Evolutionary conservation across 1,140 invertebrate genomes (phyloP).

Genomic region (Cardiocondyla obscurior): DNA sequence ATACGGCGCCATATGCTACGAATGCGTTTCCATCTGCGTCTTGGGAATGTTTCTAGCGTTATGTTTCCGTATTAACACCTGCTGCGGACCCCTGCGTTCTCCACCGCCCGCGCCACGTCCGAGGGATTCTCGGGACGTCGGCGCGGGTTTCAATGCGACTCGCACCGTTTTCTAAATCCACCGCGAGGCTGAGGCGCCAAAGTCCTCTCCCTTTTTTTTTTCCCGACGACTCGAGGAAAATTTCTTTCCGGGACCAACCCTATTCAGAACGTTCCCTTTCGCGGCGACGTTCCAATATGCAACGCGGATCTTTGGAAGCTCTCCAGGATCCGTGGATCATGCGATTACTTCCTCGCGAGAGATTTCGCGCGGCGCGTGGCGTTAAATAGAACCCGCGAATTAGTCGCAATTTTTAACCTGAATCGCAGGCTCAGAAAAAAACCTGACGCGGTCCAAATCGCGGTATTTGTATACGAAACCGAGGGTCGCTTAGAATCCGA

Average conservation of each 20-base stretch:
- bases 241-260: conserved; percentile 39
- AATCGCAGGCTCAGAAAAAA: too few species aligned
- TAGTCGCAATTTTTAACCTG: too few species aligned
- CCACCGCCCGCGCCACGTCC: conserved; percentile 27
- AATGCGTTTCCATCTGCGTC: conserved; percentile 65
- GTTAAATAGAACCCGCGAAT: too few species aligned
- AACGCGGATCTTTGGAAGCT: conserved; percentile 21
- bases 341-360: conserved; percentile 2
- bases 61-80: conserved; percentile 76
- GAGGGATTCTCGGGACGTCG: conserved; percentile 21
- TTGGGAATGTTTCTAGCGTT: conserved; percentile 66
- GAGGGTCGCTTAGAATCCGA: neutral
- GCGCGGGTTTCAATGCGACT: conserved; percentile 28
- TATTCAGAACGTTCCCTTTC: conserved; percentile 24
- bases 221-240: conserved; percentile 15
- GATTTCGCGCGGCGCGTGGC: conserved; percentile 19
- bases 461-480: neutral
- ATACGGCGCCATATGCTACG: conserved; percentile 71
- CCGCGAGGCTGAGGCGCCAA: neutral
- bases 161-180: conserved; percentile 47
- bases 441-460: neutral
- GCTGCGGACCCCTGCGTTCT: conserved; percentile 53
- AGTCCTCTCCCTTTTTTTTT: too few species aligned
- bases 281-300: neutral
- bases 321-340: conserved; percentile 14